These are phyloP conservation scores for Daphoenositta chrysoptera DNA, from an alignment of 2,113 vertebrate genomes.

Conservation along the genomic window DNA sequence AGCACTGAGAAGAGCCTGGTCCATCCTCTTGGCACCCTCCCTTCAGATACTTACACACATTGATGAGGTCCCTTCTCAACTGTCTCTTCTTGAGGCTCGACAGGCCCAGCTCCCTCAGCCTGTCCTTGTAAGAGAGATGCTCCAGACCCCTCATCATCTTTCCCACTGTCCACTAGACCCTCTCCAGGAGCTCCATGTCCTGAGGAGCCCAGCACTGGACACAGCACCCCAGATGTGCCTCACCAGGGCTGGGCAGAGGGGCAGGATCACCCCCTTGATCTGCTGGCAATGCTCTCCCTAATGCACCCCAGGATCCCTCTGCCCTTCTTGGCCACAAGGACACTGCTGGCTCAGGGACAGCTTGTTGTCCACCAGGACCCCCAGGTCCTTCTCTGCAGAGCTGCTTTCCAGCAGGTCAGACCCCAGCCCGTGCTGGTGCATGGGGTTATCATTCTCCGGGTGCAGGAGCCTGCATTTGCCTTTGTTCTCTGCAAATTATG, in stretches of 20 bases:
- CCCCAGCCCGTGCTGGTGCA: not conserved
- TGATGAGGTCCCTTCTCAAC: not conserved
- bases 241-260: not conserved
- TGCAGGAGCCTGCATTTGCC: not conserved
- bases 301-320: not conserved
- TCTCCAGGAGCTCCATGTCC: not conserved
- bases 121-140: not conserved
- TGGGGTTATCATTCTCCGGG: not conserved
- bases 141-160: not conserved
- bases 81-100: not conserved
- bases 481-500: not conserved
- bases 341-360: not conserved
- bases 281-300: not conserved
- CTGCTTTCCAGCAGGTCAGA: not conserved
- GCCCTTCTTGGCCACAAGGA: not conserved
- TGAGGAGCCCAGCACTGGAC: not conserved
- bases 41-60: accelerated
- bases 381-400: not conserved
- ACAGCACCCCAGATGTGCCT: not conserved
- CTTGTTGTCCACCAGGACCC: not conserved
- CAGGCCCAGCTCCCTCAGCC: not conserved
- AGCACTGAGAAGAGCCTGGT: not conserved
- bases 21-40: not conserved
- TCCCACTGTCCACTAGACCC: not conserved
- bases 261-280: not conserved